Evolutionary conservation across 2,888 invertebrate species (phyloP).

Genomic region (Tridacna gigas): DNA sequence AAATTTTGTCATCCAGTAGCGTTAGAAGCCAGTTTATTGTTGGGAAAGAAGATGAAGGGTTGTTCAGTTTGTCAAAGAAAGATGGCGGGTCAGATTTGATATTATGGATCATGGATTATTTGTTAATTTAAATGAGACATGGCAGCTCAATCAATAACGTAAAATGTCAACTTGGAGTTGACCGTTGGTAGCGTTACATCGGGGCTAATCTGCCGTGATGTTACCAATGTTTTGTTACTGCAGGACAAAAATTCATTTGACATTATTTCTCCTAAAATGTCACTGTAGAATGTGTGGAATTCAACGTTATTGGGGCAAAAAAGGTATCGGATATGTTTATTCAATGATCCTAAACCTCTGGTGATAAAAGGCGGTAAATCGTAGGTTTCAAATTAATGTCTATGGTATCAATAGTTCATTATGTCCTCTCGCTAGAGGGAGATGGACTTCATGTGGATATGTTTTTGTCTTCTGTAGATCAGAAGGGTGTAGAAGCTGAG

Average conservation of each 20-base stretch:
- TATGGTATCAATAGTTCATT: neutral
- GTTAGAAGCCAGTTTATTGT: too few species aligned
- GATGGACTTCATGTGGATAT: neutral
- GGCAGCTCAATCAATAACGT: conserved; percentile 17
- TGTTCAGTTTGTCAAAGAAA: too few species aligned
- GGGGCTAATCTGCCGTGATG: conserved; percentile 18
- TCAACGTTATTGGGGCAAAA: neutral
- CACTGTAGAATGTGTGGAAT: conserved; percentile 22
- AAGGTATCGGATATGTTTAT: neutral
- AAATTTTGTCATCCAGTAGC: too few species aligned
- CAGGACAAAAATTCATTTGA: conserved; percentile 17
- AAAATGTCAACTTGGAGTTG: conserved; percentile 21
- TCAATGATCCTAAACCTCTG: neutral
- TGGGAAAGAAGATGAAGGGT: too few species aligned
- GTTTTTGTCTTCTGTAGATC: neutral
- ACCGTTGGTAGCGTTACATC: neutral
- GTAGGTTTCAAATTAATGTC: conserved; percentile 3
- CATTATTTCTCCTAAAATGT: conserved; percentile 24
- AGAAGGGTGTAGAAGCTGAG: neutral
- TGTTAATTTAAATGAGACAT: neutral
- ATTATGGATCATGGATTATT: conserved; percentile 4
- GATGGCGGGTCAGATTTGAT: neutral
- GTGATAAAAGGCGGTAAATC: conserved; percentile 4
- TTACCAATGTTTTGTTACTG: conserved; percentile 4
- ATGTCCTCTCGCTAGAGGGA: conserved; percentile 7